Conservation (phyloP, 2,113 vertebrate species). For the Aramus guarauna region DNA sequence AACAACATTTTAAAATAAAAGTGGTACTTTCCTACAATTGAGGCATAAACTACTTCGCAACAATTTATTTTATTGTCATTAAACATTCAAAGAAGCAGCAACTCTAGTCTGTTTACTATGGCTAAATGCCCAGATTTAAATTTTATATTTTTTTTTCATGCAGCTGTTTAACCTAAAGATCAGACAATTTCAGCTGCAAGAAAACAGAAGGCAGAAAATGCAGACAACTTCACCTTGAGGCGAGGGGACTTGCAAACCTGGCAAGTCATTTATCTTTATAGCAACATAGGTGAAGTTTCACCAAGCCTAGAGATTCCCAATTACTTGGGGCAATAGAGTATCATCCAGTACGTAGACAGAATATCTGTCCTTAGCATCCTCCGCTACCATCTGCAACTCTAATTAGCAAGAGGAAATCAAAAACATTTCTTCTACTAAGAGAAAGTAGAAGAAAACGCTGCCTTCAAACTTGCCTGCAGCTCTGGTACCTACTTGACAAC, state of each 20-base stretch:
- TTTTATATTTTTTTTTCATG: conserved; percentile 14
- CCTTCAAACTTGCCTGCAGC: background rate
- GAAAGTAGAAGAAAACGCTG: background rate
- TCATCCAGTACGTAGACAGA: background rate
- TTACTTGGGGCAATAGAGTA: background rate
- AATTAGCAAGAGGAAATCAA: background rate
- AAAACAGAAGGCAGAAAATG: background rate
- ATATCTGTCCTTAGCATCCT: background rate
- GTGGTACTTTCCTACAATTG: background rate
- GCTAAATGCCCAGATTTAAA: conserved; percentile 56
- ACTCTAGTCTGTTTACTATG: conserved; percentile 55
- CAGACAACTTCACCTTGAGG: background rate
- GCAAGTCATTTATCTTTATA: background rate
- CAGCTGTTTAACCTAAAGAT: conserved; percentile 56
- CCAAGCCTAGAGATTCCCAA: background rate
- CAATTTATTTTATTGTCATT: conserved; percentile 47
- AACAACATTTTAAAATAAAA: conserved; percentile 6
- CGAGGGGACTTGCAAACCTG: background rate
- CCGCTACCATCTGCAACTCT: background rate
- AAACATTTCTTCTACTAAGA: background rate
- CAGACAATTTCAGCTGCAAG: background rate
- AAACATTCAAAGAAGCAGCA: conserved; percentile 45
- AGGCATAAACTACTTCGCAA: background rate
- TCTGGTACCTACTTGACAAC: background rate
- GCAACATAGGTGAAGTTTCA: background rate